Conservation (phyloP, 2,113 vertebrate genomes). For the Callopanchax toddi region DNA sequence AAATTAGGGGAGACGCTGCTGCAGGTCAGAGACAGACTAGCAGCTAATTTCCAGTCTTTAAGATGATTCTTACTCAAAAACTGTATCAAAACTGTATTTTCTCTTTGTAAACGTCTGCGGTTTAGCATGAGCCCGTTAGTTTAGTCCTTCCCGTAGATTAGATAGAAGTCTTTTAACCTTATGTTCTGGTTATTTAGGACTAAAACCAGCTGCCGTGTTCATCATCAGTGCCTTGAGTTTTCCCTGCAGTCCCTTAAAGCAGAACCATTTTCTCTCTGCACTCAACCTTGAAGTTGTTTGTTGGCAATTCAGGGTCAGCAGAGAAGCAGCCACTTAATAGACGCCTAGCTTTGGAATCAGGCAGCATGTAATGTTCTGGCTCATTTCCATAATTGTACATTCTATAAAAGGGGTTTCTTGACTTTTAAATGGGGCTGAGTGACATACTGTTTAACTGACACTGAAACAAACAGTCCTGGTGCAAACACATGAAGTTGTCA, state of each 20-base stretch:
- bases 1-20: too few relatives aligned
- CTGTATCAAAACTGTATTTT: too few relatives aligned
- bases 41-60: too few relatives aligned
- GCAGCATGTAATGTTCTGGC: neutral
- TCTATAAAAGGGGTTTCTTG: neutral
- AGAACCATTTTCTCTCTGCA: constrained; percentile 16
- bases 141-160: too few relatives aligned
- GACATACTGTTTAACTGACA: neutral
- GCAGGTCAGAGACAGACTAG: too few relatives aligned
- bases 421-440: constrained; percentile 6
- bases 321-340: neutral
- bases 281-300: constrained; percentile 42
- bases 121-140: too few relatives aligned
- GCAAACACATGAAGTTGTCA: neutral
- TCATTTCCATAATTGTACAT: constrained; percentile 11
- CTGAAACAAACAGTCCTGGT: neutral
- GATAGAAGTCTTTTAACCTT: too few relatives aligned
- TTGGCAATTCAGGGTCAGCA: constrained; percentile 28
- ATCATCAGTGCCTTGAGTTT: neutral
- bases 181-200: constrained; percentile 30
- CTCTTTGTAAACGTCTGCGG: too few relatives aligned
- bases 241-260: constrained; percentile 9
- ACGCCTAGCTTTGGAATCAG: constrained; percentile 12
- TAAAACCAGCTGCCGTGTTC: constrained; percentile 11
- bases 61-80: too few relatives aligned